Conservation (phyloP, 2,888 invertebrate genomes). For the Halocaridina rubra region DNA sequence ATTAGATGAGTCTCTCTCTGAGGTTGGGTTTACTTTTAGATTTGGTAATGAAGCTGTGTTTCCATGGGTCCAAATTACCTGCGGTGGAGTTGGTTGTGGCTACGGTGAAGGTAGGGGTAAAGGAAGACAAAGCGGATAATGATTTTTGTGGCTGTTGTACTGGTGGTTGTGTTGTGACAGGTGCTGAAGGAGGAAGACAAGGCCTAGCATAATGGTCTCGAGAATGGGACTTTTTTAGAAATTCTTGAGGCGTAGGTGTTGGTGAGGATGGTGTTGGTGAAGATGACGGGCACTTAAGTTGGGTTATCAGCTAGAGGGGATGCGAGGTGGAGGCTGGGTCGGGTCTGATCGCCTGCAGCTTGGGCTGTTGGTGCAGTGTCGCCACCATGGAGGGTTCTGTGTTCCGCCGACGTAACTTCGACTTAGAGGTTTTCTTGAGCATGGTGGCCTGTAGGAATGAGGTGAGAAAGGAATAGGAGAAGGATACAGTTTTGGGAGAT, state of each 20-base stretch:
- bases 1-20: too few species aligned
- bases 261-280: neutral
- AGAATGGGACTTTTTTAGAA: neutral
- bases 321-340: conserved; percentile 62
- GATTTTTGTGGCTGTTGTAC: neutral
- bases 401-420: conserved; percentile 72
- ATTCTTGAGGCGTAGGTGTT: neutral
- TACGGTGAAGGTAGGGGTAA: neutral
- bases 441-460: conserved; percentile 72
- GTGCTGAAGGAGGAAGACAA: neutral
- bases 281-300: neutral
- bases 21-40: too few species aligned
- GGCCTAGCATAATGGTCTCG: too few species aligned
- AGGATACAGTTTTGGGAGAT: too few species aligned
- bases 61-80: neutral
- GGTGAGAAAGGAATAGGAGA: neutral
- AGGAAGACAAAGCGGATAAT: neutral
- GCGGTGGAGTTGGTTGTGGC: neutral
- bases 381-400: conserved; percentile 67
- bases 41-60: neutral
- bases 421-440: conserved; percentile 72
- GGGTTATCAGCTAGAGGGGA: conserved; percentile 30
- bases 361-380: conserved; percentile 56
- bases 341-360: conserved; percentile 63
- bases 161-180: neutral